Conservation (phyloP, 2,797 vertebrate species). For the Prionace glauca region DNA sequence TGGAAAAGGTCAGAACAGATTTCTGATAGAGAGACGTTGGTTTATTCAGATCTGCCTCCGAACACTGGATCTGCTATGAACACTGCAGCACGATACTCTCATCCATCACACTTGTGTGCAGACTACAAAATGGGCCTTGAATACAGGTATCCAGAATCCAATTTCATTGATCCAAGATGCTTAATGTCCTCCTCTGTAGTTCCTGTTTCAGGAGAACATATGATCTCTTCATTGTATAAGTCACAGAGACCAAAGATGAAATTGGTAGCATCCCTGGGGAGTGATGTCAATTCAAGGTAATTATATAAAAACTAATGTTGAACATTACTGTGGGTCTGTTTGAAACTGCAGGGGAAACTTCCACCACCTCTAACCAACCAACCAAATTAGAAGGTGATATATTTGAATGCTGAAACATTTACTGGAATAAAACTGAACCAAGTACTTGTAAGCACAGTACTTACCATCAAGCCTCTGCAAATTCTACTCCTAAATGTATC, state of each 20-base stretch:
- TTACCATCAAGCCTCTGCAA: not conserved
- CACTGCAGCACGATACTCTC: not conserved
- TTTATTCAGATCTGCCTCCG: not conserved
- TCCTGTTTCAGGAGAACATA: constrained; percentile 19
- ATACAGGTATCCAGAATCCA: constrained; percentile 14
- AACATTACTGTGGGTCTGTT: not conserved
- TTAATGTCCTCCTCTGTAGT: not conserved
- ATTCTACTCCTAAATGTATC: not conserved
- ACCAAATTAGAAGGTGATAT: not conserved
- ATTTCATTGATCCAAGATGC: constrained; percentile 13
- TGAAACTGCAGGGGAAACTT: not conserved
- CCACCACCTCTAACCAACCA: too few relatives aligned
- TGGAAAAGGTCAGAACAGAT: not conserved
- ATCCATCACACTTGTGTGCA: constrained; percentile 18
- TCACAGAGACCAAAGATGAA: not conserved
- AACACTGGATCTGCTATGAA: not conserved
- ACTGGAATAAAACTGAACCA: not conserved
- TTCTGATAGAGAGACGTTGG: not conserved
- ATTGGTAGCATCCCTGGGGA: not conserved
- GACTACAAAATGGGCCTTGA: not conserved
- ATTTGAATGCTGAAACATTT: not conserved
- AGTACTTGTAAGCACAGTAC: not conserved
- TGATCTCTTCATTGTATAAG: constrained; percentile 11
- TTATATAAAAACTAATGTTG: not conserved
- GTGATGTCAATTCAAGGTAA: not conserved